phyloP scores from a whole-genome alignment of 2,888 invertebrate species.

The Macaria liturata region DNA sequence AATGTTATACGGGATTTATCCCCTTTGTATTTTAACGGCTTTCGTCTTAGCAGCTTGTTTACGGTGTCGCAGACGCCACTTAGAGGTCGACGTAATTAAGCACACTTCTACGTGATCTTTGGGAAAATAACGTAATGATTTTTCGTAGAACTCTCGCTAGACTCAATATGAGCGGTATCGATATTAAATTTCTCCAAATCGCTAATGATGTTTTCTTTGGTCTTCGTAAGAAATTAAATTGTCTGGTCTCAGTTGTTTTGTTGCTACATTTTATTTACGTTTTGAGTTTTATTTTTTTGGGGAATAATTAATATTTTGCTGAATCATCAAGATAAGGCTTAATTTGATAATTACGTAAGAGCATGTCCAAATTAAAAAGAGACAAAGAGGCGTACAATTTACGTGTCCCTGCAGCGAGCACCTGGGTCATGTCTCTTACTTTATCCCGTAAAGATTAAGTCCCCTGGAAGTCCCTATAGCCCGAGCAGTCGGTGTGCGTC shows the following conservation, averaged over 20 bases:
- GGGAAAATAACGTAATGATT: constrained; percentile 20
- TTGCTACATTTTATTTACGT: neutral
- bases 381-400: constrained; percentile 71
- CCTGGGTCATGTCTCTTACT: constrained; percentile 82
- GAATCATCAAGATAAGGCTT: constrained; percentile 60
- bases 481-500: constrained; percentile 49
- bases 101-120: constrained; percentile 31
- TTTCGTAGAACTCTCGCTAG: constrained; percentile 10
- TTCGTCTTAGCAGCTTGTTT: constrained; percentile 45
- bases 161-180: constrained; percentile 1
- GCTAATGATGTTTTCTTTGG: constrained; percentile 17
- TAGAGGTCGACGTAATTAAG: constrained; percentile 34
- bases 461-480: constrained; percentile 60
- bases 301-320: constrained; percentile 35
- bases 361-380: constrained; percentile 59
- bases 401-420: constrained; percentile 65
- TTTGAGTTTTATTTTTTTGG: neutral
- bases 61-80: constrained; percentile 34
- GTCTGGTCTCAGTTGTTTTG: neutral
- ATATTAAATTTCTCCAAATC: constrained; percentile 14
- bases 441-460: constrained; percentile 82
- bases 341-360: constrained; percentile 66
- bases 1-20: constrained; percentile 69
- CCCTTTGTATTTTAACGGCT: constrained; percentile 55
- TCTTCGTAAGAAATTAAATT: constrained; percentile 17